Conservation (phyloP, 2,113 vertebrate genomes). For the Benitochromis conjunctus region DNA sequence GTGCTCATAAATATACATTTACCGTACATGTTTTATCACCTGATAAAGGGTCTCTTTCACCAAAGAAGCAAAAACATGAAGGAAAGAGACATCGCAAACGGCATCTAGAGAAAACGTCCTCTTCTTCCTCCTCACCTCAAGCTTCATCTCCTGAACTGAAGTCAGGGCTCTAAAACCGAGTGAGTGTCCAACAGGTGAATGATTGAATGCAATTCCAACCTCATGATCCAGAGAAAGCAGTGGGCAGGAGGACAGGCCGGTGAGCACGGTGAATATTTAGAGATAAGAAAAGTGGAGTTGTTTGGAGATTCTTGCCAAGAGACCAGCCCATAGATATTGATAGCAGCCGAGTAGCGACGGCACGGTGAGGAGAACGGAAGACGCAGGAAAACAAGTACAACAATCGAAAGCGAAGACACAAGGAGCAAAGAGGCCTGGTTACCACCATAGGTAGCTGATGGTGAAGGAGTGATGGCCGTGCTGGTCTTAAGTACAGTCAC, state of each 20-base stretch:
- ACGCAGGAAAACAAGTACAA: background rate
- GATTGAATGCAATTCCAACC: background rate
- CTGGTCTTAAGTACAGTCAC: too few species aligned
- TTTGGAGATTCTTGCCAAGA: background rate
- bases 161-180: background rate
- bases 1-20: background rate
- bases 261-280: background rate
- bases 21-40: background rate
- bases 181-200: background rate
- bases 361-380: background rate
- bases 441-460: background rate
- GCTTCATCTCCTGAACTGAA: background rate
- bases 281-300: background rate
- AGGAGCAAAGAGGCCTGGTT: background rate
- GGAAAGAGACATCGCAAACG: background rate
- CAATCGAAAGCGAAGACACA: background rate
- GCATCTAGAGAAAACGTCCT: background rate
- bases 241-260: background rate
- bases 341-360: background rate
- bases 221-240: background rate
- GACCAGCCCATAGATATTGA: background rate
- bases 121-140: background rate
- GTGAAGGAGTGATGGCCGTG: background rate
- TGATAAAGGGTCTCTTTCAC: background rate
- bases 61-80: background rate